Evolutionary conservation across 1,140 invertebrate genomes (phyloP).

Genomic region (Drosophila rufa): DNA sequence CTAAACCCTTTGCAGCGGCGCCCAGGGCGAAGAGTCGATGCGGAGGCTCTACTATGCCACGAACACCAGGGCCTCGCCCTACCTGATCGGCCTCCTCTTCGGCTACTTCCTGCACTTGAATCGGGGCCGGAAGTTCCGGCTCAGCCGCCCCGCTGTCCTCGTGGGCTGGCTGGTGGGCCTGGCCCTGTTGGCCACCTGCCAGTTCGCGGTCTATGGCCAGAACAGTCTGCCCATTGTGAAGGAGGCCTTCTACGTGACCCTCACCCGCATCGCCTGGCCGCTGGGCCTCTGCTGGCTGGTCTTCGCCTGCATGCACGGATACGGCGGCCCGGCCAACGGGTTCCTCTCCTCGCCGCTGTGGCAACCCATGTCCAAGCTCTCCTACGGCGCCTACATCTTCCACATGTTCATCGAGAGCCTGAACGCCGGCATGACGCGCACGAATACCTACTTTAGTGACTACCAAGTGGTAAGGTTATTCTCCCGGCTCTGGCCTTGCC

Average conservation of each 20-base stretch:
- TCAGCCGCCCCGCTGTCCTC: not conserved
- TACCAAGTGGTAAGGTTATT: slow-evolving; percentile 63
- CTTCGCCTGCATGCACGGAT: slow-evolving; percentile 88
- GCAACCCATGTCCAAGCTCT: slow-evolving; percentile 86
- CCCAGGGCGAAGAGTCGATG: not conserved
- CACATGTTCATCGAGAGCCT: slow-evolving; percentile 79
- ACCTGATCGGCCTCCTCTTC: slow-evolving; percentile 57
- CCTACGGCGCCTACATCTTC: slow-evolving; percentile 86
- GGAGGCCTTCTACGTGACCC: slow-evolving; percentile 88
- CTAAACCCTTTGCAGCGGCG: not conserved
- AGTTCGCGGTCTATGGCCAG: slow-evolving; percentile 51
- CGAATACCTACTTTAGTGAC: slow-evolving; percentile 65
- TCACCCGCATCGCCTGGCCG: slow-evolving; percentile 88
- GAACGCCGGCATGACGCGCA: slow-evolving; percentile 34
- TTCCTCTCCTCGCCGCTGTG: slow-evolving; percentile 85
- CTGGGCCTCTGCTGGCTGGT: slow-evolving; percentile 89
- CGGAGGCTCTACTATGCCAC: slow-evolving; percentile 47
- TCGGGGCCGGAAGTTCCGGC: slow-evolving; percentile 19
- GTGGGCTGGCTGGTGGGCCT: slow-evolving; percentile 56
- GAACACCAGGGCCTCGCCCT: slow-evolving; percentile 54
- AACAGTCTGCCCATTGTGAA: slow-evolving; percentile 65
- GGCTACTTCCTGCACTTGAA: slow-evolving; percentile 55
- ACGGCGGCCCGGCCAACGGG: slow-evolving; percentile 87
- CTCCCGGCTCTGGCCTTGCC: not conserved
- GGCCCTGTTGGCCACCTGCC: slow-evolving; percentile 48